Percentiles rank a stretch among this genome's conserved stretches.
These are phyloP conservation scores for Bos indicus DNA, from an alignment of 2,113 vertebrate species.

Conservation along the genomic window DNA sequence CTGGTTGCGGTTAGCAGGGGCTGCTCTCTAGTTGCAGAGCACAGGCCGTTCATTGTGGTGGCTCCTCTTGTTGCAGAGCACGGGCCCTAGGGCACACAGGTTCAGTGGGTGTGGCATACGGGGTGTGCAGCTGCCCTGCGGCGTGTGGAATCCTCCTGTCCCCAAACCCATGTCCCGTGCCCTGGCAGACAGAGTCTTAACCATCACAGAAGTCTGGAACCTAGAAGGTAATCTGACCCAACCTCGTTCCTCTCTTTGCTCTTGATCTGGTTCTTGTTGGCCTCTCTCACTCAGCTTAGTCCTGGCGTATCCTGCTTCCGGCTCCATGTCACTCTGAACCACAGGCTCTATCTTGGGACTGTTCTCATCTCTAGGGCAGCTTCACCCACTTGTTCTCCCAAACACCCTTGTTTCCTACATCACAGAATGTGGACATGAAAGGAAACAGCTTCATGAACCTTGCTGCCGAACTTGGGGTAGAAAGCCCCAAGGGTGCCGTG, in stretches of 20 bases:
- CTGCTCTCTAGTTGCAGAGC: neutral
- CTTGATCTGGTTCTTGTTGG: neutral
- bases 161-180: neutral
- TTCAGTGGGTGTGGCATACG: neutral
- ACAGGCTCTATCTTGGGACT: neutral
- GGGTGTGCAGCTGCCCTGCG: neutral
- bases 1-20: neutral
- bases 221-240: neutral
- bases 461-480: neutral
- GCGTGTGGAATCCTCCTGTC: neutral
- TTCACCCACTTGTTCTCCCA: neutral
- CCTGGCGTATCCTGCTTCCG: neutral
- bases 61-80: neutral
- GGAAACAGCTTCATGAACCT: neutral
- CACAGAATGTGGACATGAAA: neutral
- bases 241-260: neutral
- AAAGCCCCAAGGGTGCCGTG: neutral
- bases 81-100: accelerated
- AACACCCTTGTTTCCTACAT: neutral
- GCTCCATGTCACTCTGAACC: neutral
- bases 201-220: neutral
- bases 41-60: neutral
- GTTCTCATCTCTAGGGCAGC: neutral
- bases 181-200: neutral
- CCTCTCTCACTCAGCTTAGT: neutral